Conservation (phyloP, 2,113 vertebrate genomes). For the Sylvilagus bachmani region DNA sequence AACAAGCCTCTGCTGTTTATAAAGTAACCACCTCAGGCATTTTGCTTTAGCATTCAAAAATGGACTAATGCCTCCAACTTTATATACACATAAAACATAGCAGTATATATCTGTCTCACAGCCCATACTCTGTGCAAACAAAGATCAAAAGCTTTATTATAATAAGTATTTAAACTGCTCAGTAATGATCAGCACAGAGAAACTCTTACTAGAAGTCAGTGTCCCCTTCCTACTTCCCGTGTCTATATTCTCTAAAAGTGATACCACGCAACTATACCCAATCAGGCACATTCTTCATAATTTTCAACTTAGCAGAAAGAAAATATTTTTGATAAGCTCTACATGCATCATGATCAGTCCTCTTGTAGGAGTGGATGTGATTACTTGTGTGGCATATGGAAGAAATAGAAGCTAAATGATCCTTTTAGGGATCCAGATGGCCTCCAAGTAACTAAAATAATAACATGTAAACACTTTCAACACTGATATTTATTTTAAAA, state of each 20-base stretch:
- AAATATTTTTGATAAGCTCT: constrained; percentile 45
- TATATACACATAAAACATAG: neutral
- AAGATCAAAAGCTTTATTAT: neutral
- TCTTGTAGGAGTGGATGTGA: constrained; percentile 5
- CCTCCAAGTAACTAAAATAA: constrained; percentile 58
- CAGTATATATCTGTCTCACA: neutral
- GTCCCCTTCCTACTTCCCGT: neutral
- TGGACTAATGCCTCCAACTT: no score
- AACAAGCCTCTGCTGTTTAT: no score
- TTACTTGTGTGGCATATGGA: constrained; percentile 51
- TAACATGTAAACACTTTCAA: constrained; percentile 9
- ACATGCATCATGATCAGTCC: neutral
- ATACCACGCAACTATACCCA: neutral
- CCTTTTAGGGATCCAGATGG: constrained; percentile 65
- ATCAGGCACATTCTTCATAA: constrained; percentile 6
- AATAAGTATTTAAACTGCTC: neutral
- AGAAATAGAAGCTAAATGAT: constrained; percentile 48
- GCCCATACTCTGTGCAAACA: neutral
- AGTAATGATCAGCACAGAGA: neutral
- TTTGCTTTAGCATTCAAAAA: no score
- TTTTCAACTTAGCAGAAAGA: constrained; percentile 16
- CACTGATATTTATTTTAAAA: constrained; percentile 43
- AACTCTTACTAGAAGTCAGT: neutral
- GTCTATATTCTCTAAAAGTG: neutral
- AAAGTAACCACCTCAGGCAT: no score